Conservation (phyloP, 1,140 invertebrate species). For the Sycobia sp. region DNA sequence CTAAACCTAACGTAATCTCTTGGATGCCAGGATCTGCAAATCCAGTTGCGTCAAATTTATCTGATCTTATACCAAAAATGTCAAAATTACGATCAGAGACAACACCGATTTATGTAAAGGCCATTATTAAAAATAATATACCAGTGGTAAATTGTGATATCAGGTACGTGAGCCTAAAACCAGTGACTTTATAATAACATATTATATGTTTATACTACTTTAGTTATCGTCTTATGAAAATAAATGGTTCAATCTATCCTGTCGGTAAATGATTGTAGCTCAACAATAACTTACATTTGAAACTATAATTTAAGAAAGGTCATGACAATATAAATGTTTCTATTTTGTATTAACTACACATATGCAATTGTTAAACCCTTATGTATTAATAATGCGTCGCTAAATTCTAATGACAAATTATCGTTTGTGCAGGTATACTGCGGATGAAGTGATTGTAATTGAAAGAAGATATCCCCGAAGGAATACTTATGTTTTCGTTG, state of each 20-base stretch:
- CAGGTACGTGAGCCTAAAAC: slow-evolving; percentile 51
- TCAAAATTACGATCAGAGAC: slow-evolving; percentile 64
- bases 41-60: slow-evolving; percentile 55
- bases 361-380: no score
- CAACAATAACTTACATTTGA: no score
- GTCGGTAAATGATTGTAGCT: no score
- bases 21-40: slow-evolving; percentile 66
- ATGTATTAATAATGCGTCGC: no score
- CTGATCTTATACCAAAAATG: slow-evolving; percentile 64
- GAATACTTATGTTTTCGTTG: slow-evolving; percentile 74
- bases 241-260: no score
- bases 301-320: background rate
- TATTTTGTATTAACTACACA: background rate
- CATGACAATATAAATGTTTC: background rate
- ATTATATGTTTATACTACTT: no score
- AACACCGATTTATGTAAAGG: slow-evolving; percentile 73
- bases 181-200: background rate
- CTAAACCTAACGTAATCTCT: slow-evolving; percentile 52
- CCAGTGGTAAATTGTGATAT: slow-evolving; percentile 69
- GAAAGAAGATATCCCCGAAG: slow-evolving; percentile 78
- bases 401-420: no score
- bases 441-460: slow-evolving; percentile 70
- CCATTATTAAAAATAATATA: slow-evolving; percentile 67
- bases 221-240: no score
- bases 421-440: slow-evolving; percentile 61